A percentile compares a stretch with the other conserved stretches of the same genome.
Conservation (phyloP, 2,113 vertebrate genomes). For the Ptychochromis oligacanthus region DNA sequence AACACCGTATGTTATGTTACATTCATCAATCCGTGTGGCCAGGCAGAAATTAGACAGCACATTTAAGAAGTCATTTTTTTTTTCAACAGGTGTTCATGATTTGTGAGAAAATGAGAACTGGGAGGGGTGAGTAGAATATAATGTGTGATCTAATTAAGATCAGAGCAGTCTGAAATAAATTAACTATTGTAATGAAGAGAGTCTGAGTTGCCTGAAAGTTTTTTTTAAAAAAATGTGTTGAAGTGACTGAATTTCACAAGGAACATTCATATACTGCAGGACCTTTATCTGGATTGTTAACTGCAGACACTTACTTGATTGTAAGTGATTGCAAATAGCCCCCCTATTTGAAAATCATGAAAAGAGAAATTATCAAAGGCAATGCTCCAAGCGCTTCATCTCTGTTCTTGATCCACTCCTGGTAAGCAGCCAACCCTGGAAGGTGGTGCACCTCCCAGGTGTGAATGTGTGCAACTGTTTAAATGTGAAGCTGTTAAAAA, state of each 20-base stretch:
- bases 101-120: slow-evolving; percentile 15
- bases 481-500: slow-evolving; percentile 45
- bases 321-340: slow-evolving; percentile 28
- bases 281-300: slow-evolving; percentile 40
- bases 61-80: slow-evolving; percentile 20
- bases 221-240: not conserved
- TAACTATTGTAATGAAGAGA: slow-evolving; percentile 13
- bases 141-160: slow-evolving; percentile 24
- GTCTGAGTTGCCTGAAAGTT: slow-evolving; percentile 16
- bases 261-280: not conserved
- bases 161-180: not conserved
- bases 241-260: slow-evolving; percentile 27
- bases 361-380: slow-evolving; percentile 66
- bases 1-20: not conserved
- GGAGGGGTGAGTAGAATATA: slow-evolving; percentile 7
- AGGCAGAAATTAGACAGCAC: slow-evolving; percentile 9
- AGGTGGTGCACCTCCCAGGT: slow-evolving; percentile 64
- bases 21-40: slow-evolving; percentile 14
- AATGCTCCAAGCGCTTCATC: slow-evolving; percentile 59
- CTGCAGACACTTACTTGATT: slow-evolving; percentile 55
- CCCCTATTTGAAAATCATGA: slow-evolving; percentile 59
- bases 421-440: slow-evolving; percentile 52
- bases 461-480: slow-evolving; percentile 69
- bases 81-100: slow-evolving; percentile 57
- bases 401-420: slow-evolving; percentile 49